Evolutionary conservation across 2,797 vertebrate genomes (phyloP).

Genomic region (Cyclura pinguis): DNA sequence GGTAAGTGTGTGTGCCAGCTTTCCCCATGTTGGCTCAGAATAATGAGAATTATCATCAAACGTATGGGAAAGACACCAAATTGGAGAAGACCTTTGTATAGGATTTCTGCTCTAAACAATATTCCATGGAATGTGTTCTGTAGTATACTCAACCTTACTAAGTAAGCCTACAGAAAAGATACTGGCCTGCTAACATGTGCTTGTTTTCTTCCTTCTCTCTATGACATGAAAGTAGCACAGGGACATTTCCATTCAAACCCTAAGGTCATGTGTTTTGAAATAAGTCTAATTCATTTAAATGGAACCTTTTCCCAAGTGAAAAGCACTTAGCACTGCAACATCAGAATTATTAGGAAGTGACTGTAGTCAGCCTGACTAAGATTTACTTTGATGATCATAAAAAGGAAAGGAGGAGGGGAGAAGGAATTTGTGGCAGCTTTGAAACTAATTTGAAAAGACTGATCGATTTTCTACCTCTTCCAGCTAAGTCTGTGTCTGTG

Average conservation of each 20-base stretch:
- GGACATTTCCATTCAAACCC: neutral
- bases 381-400: neutral
- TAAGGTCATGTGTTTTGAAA: constrained; percentile 4
- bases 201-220: neutral
- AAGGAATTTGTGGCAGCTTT: no score
- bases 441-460: no score
- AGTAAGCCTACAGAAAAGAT: constrained; percentile 1
- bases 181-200: neutral
- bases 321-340: neutral
- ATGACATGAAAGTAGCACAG: neutral
- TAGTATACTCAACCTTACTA: neutral
- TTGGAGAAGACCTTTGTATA: neutral
- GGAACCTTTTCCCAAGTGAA: neutral
- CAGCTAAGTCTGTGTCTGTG: no score
- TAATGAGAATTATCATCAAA: neutral
- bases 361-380: neutral
- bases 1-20: neutral
- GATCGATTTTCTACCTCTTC: no score
- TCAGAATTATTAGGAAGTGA: constrained; percentile 1
- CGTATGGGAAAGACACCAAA: neutral
- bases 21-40: neutral
- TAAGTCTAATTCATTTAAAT: neutral
- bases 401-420: no score
- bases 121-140: neutral
- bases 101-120: neutral